phyloP scores from a whole-genome alignment of 2,888 invertebrate genomes.

The Protophormia terraenovae region DNA sequence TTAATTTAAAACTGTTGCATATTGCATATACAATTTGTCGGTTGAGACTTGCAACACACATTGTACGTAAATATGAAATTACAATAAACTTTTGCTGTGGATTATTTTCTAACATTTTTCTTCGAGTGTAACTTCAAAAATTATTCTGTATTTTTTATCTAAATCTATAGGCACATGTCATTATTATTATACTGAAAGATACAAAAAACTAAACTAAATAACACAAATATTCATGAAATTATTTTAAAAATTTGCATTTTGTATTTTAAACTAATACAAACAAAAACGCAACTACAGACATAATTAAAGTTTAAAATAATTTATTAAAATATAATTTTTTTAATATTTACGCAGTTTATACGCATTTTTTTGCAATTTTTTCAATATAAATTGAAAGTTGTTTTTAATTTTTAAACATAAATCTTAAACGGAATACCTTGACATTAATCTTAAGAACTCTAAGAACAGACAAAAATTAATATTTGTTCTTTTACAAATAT shows the following conservation, averaged over 20 bases:
- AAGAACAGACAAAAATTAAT: neutral
- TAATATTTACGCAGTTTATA: neutral
- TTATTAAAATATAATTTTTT: slow-evolving; percentile 44
- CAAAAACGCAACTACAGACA: neutral
- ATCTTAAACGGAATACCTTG: slow-evolving; percentile 44
- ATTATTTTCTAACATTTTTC: slow-evolving; percentile 17
- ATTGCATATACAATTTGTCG: neutral
- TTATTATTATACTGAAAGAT: neutral
- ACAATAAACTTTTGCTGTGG: neutral
- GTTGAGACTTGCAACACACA: slow-evolving; percentile 35
- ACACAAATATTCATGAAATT: slow-evolving; percentile 23
- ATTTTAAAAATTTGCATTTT: slow-evolving; percentile 48
- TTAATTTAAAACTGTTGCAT: slow-evolving; percentile 14
- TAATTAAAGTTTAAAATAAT: slow-evolving; percentile 38
- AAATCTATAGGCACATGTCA: slow-evolving; percentile 14
- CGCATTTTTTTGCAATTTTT: neutral
- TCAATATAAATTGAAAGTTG: slow-evolving; percentile 59
- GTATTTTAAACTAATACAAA: slow-evolving; percentile 11
- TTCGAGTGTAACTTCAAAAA: neutral
- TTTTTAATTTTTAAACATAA: slow-evolving; percentile 25
- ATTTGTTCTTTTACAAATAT: neutral
- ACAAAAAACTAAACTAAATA: slow-evolving; percentile 24
- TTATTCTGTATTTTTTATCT: neutral
- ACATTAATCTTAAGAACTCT: slow-evolving; percentile 58
- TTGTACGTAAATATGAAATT: neutral